These are phyloP conservation scores for Parazoanthus atlanticus DNA, from an alignment of 92 coral and sea anemone species.

Conservation along the genomic window DNA sequence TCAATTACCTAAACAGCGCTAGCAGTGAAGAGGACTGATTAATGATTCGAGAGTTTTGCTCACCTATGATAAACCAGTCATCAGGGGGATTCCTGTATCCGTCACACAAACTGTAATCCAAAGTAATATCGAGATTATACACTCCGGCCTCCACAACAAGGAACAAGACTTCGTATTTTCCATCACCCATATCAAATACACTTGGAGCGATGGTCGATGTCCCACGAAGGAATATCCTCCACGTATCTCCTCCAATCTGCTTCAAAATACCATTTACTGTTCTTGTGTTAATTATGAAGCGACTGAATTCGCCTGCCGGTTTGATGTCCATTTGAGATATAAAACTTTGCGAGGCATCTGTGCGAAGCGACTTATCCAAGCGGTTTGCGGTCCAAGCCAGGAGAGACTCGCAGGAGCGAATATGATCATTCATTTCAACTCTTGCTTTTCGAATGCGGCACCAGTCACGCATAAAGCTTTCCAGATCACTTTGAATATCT, in stretches of 20 bases:
- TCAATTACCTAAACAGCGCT: not conserved
- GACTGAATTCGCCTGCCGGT: slow-evolving; percentile 97
- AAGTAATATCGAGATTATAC: slow-evolving; percentile 74
- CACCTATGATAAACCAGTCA: slow-evolving; percentile 87
- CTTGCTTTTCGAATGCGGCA: slow-evolving; percentile 84
- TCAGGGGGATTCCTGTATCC: slow-evolving; percentile 92
- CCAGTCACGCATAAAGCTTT: slow-evolving; percentile 78
- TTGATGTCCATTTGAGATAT: slow-evolving; percentile 64
- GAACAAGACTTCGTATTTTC: slow-evolving; percentile 86
- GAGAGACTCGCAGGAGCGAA: slow-evolving; percentile 59
- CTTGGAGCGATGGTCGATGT: slow-evolving; percentile 81
- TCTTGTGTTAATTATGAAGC: slow-evolving; percentile 81
- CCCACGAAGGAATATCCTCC: slow-evolving; percentile 86
- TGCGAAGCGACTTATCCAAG: slow-evolving; percentile 37
- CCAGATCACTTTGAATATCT: slow-evolving; percentile 47
- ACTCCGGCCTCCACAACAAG: slow-evolving; percentile 88
- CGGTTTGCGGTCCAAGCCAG: slow-evolving; percentile 67
- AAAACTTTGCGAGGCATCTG: slow-evolving; percentile 78
- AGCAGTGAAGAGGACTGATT: not conserved
- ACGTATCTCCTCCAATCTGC: slow-evolving; percentile 89
- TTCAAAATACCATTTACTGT: slow-evolving; percentile 70
- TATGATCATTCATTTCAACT: slow-evolving; percentile 55
- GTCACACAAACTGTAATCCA: slow-evolving; percentile 91
- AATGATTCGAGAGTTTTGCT: slow-evolving; percentile 13
- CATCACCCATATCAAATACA: slow-evolving; percentile 83